Conservation (phyloP, 2,888 invertebrate genomes). For the Catocala sponsa region DNA sequence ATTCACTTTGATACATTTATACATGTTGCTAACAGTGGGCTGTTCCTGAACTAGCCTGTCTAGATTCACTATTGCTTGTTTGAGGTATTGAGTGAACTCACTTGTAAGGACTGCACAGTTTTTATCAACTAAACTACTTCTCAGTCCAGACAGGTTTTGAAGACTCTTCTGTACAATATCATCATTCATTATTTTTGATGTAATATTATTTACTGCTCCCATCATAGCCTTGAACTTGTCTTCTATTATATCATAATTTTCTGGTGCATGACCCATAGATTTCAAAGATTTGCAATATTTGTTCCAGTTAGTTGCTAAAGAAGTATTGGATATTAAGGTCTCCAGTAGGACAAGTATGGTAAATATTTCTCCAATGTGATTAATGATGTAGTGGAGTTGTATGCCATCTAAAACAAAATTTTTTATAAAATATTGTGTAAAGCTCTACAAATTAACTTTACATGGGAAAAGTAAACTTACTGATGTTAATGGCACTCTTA, state of each 20-base stretch:
- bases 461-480: constrained; percentile 59
- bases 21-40: constrained; percentile 85
- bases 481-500: constrained; percentile 79
- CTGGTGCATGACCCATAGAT: constrained; percentile 89
- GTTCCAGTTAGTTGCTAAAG: constrained; percentile 90
- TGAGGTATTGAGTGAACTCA: constrained; percentile 91
- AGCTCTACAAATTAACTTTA: neutral
- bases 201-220: constrained; percentile 91
- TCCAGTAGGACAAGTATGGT: constrained; percentile 91
- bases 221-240: constrained; percentile 91
- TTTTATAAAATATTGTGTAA: constrained; percentile 41
- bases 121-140: constrained; percentile 80
- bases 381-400: constrained; percentile 81
- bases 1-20: constrained; percentile 90
- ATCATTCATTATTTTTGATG: constrained; percentile 90
- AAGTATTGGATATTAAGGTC: constrained; percentile 78
- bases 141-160: constrained; percentile 75
- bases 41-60: constrained; percentile 86
- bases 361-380: constrained; percentile 90
- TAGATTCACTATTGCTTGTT: constrained; percentile 88
- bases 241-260: constrained; percentile 88
- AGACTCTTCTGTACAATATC: constrained; percentile 90
- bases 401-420: constrained; percentile 71
- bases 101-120: constrained; percentile 78
- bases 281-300: constrained; percentile 92